Evolutionary conservation across 2,888 invertebrate species (phyloP).

Genomic region (Monoplex corrugatus): DNA sequence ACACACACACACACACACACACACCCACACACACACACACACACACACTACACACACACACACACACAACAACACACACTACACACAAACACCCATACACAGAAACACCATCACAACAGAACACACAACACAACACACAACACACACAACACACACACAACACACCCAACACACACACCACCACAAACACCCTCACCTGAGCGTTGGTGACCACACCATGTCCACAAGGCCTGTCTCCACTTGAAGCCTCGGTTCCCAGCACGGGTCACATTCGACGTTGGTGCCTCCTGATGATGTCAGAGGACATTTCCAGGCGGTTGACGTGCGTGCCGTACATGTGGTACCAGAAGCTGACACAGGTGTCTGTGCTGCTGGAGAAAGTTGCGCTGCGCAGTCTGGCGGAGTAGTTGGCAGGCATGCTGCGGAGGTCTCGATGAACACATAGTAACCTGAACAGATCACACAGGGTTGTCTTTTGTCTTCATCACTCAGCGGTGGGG

Average conservation of each 20-base stretch:
- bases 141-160: too few species aligned
- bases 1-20: neutral
- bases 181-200: conserved; percentile 34
- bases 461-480: too few species aligned
- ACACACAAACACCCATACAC: too few species aligned
- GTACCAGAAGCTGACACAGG: conserved; percentile 79
- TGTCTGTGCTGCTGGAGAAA: conserved; percentile 58
- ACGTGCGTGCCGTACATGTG: conserved; percentile 79
- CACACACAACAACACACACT: too few species aligned
- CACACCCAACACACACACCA: neutral
- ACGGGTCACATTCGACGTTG: conserved; percentile 55
- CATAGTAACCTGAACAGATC: conserved; percentile 71
- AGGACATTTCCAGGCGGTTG: conserved; percentile 71
- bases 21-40: neutral
- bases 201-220: conserved; percentile 50
- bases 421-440: conserved; percentile 74
- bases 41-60: neutral
- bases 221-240: conserved; percentile 63
- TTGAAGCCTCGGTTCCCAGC: conserved; percentile 64
- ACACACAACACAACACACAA: neutral
- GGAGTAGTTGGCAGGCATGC: conserved; percentile 61
- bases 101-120: neutral
- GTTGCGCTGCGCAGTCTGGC: conserved; percentile 70
- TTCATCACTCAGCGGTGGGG: too few species aligned
- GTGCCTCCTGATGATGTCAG: conserved; percentile 53